Percentiles rank a stretch among this genome's conserved stretches.
These are phyloP conservation scores for Hypolimnas misippus DNA, from an alignment of 2,888 invertebrate species.

Conservation along the genomic window DNA sequence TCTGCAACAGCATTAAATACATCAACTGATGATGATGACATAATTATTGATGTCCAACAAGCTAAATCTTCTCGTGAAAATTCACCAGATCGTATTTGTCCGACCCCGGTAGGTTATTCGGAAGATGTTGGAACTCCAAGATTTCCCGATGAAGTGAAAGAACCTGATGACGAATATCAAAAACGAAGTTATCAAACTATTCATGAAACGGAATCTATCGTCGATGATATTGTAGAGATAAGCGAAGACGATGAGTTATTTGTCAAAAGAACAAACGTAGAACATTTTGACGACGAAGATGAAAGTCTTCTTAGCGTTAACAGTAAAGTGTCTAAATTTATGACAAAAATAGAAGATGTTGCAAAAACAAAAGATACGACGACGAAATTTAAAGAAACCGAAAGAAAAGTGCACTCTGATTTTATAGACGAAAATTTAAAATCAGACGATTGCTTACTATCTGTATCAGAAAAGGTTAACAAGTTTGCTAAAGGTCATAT, in stretches of 20 bases:
- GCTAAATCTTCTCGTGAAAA: conserved; percentile 90
- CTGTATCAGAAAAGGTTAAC: conserved; percentile 88
- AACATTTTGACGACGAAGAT: conserved; percentile 71
- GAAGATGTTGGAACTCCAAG: conserved; percentile 86
- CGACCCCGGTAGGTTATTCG: conserved; percentile 85
- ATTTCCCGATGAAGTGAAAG: conserved; percentile 89
- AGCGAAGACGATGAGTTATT: conserved; percentile 80
- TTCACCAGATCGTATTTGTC: conserved; percentile 88
- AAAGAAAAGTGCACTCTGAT: conserved; percentile 76
- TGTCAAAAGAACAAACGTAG: conserved; percentile 61
- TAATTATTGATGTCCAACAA: conserved; percentile 88
- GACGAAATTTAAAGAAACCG: conserved; percentile 60
- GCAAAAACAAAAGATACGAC: conserved; percentile 60
- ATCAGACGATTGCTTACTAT: conserved; percentile 86
- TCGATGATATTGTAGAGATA: conserved; percentile 83
- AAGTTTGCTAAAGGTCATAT: conserved; percentile 84
- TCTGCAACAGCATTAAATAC: conserved; percentile 81
- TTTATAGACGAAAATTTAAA: conserved; percentile 77
- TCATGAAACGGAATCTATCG: conserved; percentile 85
- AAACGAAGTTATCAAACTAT: conserved; percentile 70
- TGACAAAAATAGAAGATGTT: conserved; percentile 66
- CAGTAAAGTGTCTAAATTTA: conserved; percentile 82
- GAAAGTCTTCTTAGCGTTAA: conserved; percentile 82
- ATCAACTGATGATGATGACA: conserved; percentile 80
- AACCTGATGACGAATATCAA: conserved; percentile 87